Evolutionary conservation across 2,888 invertebrate genomes (phyloP), one percentile per base, ranked within the genome.

Genomic region (Ectemnius lituratus): DNA sequence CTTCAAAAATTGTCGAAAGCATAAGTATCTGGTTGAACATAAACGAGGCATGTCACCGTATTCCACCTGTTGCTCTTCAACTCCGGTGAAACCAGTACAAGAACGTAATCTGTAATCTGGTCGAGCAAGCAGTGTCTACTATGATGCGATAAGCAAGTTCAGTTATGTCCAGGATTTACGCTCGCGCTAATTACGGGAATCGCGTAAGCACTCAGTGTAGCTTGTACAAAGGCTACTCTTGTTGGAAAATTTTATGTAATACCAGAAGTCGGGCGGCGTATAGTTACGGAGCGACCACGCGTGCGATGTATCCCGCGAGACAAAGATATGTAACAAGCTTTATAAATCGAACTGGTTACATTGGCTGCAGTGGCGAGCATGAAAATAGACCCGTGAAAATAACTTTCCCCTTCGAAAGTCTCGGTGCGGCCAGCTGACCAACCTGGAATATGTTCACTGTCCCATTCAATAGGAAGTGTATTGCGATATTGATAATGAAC

Each of bases 361-460:
- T 37, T 67, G 65, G 27, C 58, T 70, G 37, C 56, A 74, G 56
- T 65, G 64, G 72, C 20, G 64, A 70, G 74, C 70, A 76, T 71
- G 81, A 86, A 84, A 77, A 86, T 81, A 78, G 79, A 66, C 74
- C 73, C 78, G 82, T 79, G 86, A 85, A 86, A 86, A 86, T 81
- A 85, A 85, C 86, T 86, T 86, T 86, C 86, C 81, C 85, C 82
- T 80, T 83, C 81, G 83, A 82, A 82, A 82, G 83, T 83, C 76
- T 68, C 75, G 74, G 73, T 73, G 75, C 75, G 57, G 73, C 60
- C 73, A 73, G 69, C 62, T 63, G 67, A 74, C 69, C 46, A 66
- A 57, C 70, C 62, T 61, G 57, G 67, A 78, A 63, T 71, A 56
- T 46, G 70, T 61, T 76, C 49, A 61, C 49, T 58, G 61, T 64